Conservation (phyloP, 2,888 invertebrate species). For the Spodoptera littoralis region DNA sequence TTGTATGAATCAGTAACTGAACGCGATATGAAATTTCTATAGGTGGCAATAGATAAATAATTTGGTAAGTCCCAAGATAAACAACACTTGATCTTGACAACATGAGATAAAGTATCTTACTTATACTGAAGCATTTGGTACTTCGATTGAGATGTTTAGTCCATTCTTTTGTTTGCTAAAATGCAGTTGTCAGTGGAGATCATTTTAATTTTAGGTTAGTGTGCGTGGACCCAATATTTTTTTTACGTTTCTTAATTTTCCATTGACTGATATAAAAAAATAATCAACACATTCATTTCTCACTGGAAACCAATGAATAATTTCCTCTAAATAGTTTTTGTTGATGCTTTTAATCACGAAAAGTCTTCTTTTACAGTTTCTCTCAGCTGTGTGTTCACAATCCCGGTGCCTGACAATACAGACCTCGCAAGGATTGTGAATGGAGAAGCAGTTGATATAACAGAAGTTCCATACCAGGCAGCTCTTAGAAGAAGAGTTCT, state of each 20-base stretch:
- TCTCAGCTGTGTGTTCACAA: slow-evolving; percentile 45
- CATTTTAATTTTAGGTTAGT: slow-evolving; percentile 62
- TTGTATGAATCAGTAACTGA: slow-evolving; percentile 1
- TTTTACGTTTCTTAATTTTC: neutral
- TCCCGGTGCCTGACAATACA: slow-evolving; percentile 49
- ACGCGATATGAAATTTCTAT: slow-evolving; percentile 4
- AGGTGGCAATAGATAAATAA: slow-evolving; percentile 44
- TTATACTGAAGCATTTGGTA: slow-evolving; percentile 50
- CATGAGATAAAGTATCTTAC: slow-evolving; percentile 64
- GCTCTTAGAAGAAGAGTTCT: slow-evolving; percentile 65
- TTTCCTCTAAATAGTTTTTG: no score
- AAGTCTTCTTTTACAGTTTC: slow-evolving; percentile 40
- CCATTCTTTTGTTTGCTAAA: slow-evolving; percentile 53
- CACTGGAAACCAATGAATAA: neutral
- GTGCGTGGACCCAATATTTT: neutral
- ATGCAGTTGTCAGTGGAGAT: slow-evolving; percentile 59
- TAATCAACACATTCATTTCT: neutral
- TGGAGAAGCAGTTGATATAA: slow-evolving; percentile 80
- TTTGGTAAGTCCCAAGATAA: slow-evolving; percentile 64
- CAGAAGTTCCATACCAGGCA: slow-evolving; percentile 81
- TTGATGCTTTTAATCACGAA: no score
- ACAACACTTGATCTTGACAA: slow-evolving; percentile 62
- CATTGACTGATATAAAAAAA: neutral
- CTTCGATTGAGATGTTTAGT: slow-evolving; percentile 53
- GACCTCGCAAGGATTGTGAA: slow-evolving; percentile 78